Evolutionary conservation across 2,113 vertebrate genomes (phyloP), one percentile per base, ranked within the genome.

Genomic region (Muntiacus reevesi): DNA sequence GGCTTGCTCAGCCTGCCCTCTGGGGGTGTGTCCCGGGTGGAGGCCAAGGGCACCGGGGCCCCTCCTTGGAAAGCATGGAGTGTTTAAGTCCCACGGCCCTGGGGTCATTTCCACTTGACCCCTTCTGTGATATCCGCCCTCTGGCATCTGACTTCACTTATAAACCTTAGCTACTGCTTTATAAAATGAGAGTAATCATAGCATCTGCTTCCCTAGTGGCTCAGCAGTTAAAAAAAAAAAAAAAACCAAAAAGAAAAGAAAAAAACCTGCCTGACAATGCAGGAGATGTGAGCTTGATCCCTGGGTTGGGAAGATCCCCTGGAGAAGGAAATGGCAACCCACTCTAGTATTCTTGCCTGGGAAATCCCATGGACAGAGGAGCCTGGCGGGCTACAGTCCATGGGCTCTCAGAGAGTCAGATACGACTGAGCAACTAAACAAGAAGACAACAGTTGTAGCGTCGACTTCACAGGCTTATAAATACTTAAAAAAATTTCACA

Each of bases 11-110:
- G n/a, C 15, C 40, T 21, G 74, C 4, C 60, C 60, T 54, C n/a
- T 16, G 45, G 33, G 79, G 47, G 28, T 13, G n/a, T 0, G 0
- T 27, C 64, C 6, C 1, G 3, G 43, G 28, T 43, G 57, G n/a
- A 47, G 4, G 64, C 16, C 25, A 82, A 45, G 78, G 2, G 9
- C 52, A 21, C 0, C 13, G 5, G 23, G 8, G 74, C 5, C 12
- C 25, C 6, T 78, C 36, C 40, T 74, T 28, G 57, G 83, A 79
- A 71, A 50, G 12, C 81, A 3, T 3, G 52, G 13, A 1, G n/a
- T 28, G 90, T 74, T 64, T 2, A 0, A 40, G 25, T 94, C 52
- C 11, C 19, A 7, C 1, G 50, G 23, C 25, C 10, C 11, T 62
- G 40, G 21, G 6, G 27, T 79, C 0, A 6, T 21, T 94, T 27